A percentile compares a stretch with the other conserved stretches of the same genome.
These are phyloP conservation scores for Antedon mediterranea DNA, from an alignment of 53 echinoderm and acorn worm genomes.

Conservation along the genomic window DNA sequence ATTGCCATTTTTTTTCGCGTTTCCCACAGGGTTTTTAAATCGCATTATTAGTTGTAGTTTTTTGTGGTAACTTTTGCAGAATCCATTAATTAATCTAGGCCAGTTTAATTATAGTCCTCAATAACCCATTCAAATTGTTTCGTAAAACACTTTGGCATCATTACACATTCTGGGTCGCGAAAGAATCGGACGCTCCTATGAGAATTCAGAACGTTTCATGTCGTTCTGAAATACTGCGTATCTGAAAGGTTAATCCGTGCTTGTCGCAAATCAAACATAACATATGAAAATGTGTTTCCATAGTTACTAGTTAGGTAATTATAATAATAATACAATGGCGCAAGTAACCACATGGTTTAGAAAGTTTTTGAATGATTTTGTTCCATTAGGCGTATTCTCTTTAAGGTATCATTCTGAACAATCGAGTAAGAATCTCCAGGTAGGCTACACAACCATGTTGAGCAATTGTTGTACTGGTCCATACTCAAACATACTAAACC, in stretches of 20 bases:
- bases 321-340: neutral
- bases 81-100: conserved; percentile 1
- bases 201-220: neutral
- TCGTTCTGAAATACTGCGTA: neutral
- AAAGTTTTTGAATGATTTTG: neutral
- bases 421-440: no score
- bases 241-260: neutral
- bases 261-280: neutral
- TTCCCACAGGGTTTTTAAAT: neutral
- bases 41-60: neutral
- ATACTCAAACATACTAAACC: no score
- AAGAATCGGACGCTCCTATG: neutral
- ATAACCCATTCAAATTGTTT: neutral
- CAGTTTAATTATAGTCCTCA: neutral
- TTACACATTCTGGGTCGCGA: neutral
- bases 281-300: neutral
- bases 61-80: neutral
- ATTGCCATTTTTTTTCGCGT: neutral
- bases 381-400: neutral
- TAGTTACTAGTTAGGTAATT: neutral
- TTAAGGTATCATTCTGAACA: no score
- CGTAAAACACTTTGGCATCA: conserved; percentile 1
- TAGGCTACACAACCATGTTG: no score
- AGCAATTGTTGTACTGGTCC: no score
- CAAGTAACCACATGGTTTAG: neutral